Conservation (phyloP, 2,113 vertebrate species). For the Myotis yumanensis region DNA sequence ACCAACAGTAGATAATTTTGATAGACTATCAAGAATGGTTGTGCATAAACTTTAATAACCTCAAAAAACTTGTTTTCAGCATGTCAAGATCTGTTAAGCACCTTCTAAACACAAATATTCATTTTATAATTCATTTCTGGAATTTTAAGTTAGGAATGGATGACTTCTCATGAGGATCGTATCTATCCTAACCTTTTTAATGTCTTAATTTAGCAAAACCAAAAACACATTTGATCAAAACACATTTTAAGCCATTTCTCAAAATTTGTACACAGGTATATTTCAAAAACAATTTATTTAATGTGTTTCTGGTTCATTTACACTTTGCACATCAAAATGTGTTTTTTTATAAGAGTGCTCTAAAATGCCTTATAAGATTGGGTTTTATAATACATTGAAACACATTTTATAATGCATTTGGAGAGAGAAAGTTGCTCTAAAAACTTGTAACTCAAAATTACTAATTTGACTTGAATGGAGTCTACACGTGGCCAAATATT, state of each 20-base stretch:
- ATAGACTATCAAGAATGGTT: background rate
- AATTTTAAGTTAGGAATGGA: constrained; percentile 10
- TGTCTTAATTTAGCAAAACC: constrained; percentile 45
- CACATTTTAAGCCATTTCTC: constrained; percentile 37
- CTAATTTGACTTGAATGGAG: background rate
- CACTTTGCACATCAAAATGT: constrained; percentile 5
- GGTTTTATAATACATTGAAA: background rate
- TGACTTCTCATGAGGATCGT: background rate
- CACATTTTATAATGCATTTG: background rate
- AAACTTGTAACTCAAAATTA: constrained; percentile 37
- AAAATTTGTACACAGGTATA: constrained; percentile 25
- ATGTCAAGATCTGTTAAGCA: background rate
- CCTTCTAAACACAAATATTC: background rate
- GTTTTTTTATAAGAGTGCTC: constrained; percentile 21
- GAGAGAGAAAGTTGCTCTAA: constrained; percentile 4
- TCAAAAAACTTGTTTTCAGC: background rate
- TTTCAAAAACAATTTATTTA: constrained; percentile 50
- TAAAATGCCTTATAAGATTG: background rate
- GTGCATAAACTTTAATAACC: background rate
- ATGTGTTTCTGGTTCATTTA: constrained; percentile 54
- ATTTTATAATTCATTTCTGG: background rate
- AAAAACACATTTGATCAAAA: constrained; percentile 47
- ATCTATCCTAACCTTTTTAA: constrained; percentile 23
- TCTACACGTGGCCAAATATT: background rate
- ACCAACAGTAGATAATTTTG: background rate